Evolutionary conservation across 2,113 vertebrate species (phyloP), one percentile per base, ranked within the genome.

Genomic region (Oceanodroma tethys): DNA sequence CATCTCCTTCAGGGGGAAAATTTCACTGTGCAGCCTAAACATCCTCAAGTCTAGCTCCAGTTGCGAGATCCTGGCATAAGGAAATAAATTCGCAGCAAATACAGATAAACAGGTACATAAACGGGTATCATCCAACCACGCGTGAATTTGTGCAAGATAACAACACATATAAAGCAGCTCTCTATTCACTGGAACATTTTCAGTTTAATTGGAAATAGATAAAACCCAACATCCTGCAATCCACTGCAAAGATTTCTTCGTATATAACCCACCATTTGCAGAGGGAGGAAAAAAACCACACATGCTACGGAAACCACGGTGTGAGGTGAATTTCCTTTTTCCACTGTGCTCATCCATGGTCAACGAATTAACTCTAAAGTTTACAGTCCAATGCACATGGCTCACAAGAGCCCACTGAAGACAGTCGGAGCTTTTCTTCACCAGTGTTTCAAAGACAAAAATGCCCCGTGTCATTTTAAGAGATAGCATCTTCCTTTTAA

Each of bases 371-470:
- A 81, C 82, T 80, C 67, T 2, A 11, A 70, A 58, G 91, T 53
- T 66, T 22, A 36, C 47, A 47, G 76, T 25, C 81, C 78, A 59
- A 29, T 2, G 9, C 34, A 18, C n/a, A 20, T 13, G 29, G 83
- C 75, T 87, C 47, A 10, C 58, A 27, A 10, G n/a, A 88, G 34
- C 48, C 17, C 75, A 47, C 40, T 52, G 72, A 52, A 72, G 60
- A 86, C 80, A 96, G 80, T 8, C 4, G 7, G 94, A 75, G 92
- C 81, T 58, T 74, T 82, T 85, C 83, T 90, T 97, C 55, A 62
- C 73, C 63, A 68, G 50, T 9, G 40, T 11, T 15, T 58, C 20
- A 3, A 36, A 86, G 80, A 86, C 63, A 93, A 86, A 96, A 91
- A 47, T 19, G 66, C 30, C 66, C 70, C 29, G 7, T 86, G 67